phyloP scores from a whole-genome alignment of 2,888 invertebrate species.

The Drosophila hamatofila region DNA sequence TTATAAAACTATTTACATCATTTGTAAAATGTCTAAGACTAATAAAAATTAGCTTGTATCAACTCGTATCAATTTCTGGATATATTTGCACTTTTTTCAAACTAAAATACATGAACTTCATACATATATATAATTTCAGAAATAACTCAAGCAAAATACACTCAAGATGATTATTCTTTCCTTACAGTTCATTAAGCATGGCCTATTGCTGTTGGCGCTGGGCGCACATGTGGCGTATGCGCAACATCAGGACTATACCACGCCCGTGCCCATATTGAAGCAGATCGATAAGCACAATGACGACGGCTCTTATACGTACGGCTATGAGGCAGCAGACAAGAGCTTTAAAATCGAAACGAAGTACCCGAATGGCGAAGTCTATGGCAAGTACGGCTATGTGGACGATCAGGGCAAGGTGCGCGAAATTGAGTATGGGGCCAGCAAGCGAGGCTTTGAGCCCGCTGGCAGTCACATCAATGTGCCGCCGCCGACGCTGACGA shows the following conservation, averaged over 20 bases:
- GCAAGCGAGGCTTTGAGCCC: constrained; percentile 92
- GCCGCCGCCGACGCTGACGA: constrained; percentile 92
- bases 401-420: constrained; percentile 91
- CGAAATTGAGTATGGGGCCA: constrained; percentile 94
- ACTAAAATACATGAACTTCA: no score
- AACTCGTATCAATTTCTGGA: no score
- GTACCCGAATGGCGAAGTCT: constrained; percentile 92
- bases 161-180: not conserved
- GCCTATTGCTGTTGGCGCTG: constrained; percentile 42
- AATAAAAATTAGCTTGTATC: no score
- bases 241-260: constrained; percentile 87
- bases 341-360: constrained; percentile 95
- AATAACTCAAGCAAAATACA: no score
- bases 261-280: constrained; percentile 92
- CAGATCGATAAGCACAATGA: constrained; percentile 94
- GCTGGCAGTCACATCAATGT: constrained; percentile 91
- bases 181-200: constrained; percentile 32
- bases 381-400: constrained; percentile 95
- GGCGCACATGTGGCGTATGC: constrained; percentile 63
- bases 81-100: no score
- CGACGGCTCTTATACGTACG: constrained; percentile 95
- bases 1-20: no score
- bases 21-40: no score
- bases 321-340: constrained; percentile 94
- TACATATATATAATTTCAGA: no score